Conservation (phyloP, 2,888 invertebrate genomes). For the Caenorhabditis sp. region DNA sequence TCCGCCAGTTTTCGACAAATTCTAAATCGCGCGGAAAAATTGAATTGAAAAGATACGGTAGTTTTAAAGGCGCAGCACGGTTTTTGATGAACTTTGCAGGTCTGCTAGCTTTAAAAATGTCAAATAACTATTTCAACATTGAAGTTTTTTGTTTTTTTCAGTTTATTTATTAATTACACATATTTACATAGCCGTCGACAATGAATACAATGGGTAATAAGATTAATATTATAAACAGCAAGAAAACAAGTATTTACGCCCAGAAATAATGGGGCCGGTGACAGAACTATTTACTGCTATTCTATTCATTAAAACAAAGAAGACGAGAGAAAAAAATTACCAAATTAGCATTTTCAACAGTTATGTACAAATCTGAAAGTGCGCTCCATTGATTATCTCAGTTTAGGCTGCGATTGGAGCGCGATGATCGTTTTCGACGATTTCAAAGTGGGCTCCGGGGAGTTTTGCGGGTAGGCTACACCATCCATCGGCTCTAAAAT, state of each 20-base stretch:
- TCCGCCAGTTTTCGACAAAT: too few species aligned
- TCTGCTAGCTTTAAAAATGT: too few species aligned
- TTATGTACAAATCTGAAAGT: too few species aligned
- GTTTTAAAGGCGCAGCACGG: too few species aligned
- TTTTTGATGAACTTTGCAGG: too few species aligned
- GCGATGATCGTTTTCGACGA: constrained; percentile 22
- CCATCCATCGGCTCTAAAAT: constrained; percentile 69
- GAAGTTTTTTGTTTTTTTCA: neutral
- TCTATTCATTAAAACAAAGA: neutral
- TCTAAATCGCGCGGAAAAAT: too few species aligned
- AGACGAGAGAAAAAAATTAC: neutral
- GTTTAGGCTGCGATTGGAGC: constrained; percentile 20
- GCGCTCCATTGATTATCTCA: too few species aligned
- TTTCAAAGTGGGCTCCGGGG: constrained; percentile 57
- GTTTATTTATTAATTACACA: neutral
- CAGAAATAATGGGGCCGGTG: neutral
- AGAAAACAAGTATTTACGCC: too few species aligned
- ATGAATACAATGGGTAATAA: neutral
- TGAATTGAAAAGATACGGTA: too few species aligned
- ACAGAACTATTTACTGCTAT: constrained; percentile 4
- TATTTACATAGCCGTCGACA: constrained; percentile 2
- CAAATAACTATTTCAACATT: too few species aligned
- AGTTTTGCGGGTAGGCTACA: constrained; percentile 46
- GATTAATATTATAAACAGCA: too few species aligned
- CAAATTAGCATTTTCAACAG: too few species aligned